phyloP scores from a whole-genome alignment of 2,113 vertebrate species.

The Cisticola juncidis region DNA sequence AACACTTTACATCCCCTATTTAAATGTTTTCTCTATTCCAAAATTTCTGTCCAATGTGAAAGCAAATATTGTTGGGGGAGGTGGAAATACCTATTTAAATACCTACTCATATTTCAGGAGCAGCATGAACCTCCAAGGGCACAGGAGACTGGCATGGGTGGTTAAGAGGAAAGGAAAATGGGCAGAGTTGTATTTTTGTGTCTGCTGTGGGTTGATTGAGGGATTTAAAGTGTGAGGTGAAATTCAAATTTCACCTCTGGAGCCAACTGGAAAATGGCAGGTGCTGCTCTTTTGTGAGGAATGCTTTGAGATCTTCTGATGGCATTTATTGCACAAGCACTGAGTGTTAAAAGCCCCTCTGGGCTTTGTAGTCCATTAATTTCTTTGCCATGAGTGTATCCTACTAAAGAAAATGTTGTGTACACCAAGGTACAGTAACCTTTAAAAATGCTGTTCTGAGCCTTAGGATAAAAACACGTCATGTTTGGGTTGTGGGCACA shows the following conservation, averaged over 20 bases:
- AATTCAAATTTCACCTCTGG: background rate
- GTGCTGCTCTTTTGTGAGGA: background rate
- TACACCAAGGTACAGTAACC: background rate
- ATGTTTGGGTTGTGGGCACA: background rate
- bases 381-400: slow-evolving; percentile 7
- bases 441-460: background rate
- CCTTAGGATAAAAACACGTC: background rate
- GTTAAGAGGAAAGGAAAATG: background rate
- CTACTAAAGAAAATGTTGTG: background rate
- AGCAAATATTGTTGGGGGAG: background rate
- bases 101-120: background rate
- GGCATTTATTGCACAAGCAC: background rate
- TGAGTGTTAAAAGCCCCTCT: background rate
- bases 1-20: background rate
- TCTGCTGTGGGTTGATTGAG: background rate
- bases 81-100: background rate
- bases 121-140: background rate
- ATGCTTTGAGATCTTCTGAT: background rate
- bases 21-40: background rate
- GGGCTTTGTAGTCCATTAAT: background rate
- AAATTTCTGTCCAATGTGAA: background rate
- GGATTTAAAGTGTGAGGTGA: background rate
- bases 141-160: background rate
- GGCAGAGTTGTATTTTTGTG: background rate
- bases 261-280: background rate